Conservation (phyloP, 2,888 invertebrate species). For the Bembecia ichneumoniformis region DNA sequence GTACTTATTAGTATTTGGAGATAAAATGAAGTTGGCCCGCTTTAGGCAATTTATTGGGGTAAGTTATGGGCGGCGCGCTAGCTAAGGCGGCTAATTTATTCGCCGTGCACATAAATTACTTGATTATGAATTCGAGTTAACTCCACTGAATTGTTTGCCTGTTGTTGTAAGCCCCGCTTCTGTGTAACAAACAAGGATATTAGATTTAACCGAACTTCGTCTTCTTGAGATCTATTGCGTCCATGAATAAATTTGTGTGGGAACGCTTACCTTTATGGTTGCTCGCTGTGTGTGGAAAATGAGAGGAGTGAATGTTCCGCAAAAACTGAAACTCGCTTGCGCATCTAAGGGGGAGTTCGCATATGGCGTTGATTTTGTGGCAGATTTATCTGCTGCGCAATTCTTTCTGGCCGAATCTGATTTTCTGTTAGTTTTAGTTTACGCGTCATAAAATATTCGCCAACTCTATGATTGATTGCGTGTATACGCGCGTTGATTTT, state of each 20-base stretch:
- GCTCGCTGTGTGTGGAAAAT: not conserved
- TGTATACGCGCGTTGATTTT: no score
- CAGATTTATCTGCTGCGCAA: no score
- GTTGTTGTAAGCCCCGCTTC: constrained; percentile 64
- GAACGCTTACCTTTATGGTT: not conserved
- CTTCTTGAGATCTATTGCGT: not conserved
- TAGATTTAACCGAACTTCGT: constrained; percentile 43
- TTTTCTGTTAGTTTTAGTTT: no score
- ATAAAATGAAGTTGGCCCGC: constrained; percentile 71
- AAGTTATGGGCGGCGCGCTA: constrained; percentile 70
- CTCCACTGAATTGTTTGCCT: constrained; percentile 63
- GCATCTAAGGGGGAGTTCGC: no score
- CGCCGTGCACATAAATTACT: constrained; percentile 73
- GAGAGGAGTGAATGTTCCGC: not conserved
- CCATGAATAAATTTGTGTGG: not conserved
- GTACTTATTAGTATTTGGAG: constrained; percentile 71
- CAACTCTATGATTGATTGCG: no score
- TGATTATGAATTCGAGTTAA: constrained; percentile 72
- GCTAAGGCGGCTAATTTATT: constrained; percentile 70
- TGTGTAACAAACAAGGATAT: constrained; percentile 62
- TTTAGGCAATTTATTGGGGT: constrained; percentile 72
- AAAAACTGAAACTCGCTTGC: not conserved
- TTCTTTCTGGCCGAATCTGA: no score
- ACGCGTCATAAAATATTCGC: no score
- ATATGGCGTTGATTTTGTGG: no score